Evolutionary conservation across 2,113 vertebrate genomes (phyloP).

Genomic region (Eptatretus burgeri): DNA sequence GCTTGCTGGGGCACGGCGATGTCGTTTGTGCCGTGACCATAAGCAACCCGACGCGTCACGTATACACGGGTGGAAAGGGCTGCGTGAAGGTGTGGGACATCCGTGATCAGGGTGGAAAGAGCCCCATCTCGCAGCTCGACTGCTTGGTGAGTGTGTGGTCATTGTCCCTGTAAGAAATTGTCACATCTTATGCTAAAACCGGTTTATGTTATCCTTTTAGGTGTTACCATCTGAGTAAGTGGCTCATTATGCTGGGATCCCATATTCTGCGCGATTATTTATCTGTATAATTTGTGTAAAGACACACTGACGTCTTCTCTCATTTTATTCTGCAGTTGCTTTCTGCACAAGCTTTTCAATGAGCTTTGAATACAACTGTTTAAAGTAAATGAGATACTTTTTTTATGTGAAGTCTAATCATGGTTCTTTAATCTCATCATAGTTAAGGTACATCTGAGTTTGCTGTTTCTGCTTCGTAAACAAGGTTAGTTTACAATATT

Average conservation of each 20-base stretch:
- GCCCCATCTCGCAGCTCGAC: constrained; percentile 76
- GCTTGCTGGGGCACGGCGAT: constrained; percentile 68
- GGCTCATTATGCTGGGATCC: background rate
- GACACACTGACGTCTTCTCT: background rate
- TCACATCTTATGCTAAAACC: background rate
- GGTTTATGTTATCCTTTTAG: background rate
- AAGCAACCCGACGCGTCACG: constrained; percentile 75
- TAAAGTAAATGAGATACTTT: too few relatives aligned
- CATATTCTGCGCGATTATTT: background rate
- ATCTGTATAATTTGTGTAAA: background rate
- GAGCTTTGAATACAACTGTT: too few relatives aligned
- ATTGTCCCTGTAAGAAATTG: background rate
- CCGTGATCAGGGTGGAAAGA: constrained; percentile 85
- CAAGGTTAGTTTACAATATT: too few relatives aligned
- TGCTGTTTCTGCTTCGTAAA: too few relatives aligned
- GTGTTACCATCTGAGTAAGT: background rate
- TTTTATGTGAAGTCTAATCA: too few relatives aligned
- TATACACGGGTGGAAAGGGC: constrained; percentile 78
- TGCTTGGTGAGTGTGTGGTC: constrained; percentile 36
- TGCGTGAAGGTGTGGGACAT: constrained; percentile 98
- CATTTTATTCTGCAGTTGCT: background rate
- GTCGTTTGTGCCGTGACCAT: constrained; percentile 87
- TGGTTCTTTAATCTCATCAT: too few relatives aligned
- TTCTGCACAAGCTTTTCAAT: too few relatives aligned
- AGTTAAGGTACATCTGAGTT: too few relatives aligned